Conservation (phyloP, 2,888 invertebrate genomes). For the Brachycybe producta region DNA sequence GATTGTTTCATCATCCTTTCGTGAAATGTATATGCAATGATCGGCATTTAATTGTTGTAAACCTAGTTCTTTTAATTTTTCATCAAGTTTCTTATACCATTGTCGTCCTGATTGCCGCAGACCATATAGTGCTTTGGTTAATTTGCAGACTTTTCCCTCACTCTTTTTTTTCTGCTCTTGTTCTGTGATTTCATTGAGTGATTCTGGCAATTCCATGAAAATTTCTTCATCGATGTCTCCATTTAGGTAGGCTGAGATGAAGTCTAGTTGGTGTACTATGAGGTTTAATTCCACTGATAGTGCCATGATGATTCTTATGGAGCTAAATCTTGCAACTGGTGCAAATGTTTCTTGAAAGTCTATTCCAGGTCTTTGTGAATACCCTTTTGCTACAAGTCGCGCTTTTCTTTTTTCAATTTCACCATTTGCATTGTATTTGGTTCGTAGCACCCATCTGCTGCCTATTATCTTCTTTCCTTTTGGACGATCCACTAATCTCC, state of each 20-base stretch:
- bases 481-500: constrained; percentile 9
- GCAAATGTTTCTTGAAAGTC: constrained; percentile 10
- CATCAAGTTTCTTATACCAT: constrained; percentile 10
- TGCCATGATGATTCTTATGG: constrained; percentile 9
- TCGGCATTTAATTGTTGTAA: not conserved
- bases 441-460: constrained; percentile 14
- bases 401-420: constrained; percentile 2
- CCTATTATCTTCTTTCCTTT: constrained; percentile 4
- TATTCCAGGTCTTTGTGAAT: constrained; percentile 1
- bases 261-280: constrained; percentile 5
- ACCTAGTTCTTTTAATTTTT: not conserved
- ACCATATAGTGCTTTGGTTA: constrained; percentile 5
- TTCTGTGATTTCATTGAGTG: not conserved
- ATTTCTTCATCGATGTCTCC: constrained; percentile 5
- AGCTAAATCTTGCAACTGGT: constrained; percentile 7
- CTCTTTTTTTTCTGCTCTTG: no score
- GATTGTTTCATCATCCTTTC: no score
- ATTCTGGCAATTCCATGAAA: constrained; percentile 4
- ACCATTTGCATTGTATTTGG: constrained; percentile 1
- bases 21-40: not conserved
- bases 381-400: constrained; percentile 12
- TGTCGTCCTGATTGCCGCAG: constrained; percentile 13
- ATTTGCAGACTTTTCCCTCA: not conserved
- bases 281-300: not conserved
- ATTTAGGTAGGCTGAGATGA: constrained; percentile 8